Percentiles rank a stretch among this genome's conserved stretches.
Evolutionary conservation across 2,888 invertebrate genomes (phyloP).

Genomic region (Tetropium fuscum): DNA sequence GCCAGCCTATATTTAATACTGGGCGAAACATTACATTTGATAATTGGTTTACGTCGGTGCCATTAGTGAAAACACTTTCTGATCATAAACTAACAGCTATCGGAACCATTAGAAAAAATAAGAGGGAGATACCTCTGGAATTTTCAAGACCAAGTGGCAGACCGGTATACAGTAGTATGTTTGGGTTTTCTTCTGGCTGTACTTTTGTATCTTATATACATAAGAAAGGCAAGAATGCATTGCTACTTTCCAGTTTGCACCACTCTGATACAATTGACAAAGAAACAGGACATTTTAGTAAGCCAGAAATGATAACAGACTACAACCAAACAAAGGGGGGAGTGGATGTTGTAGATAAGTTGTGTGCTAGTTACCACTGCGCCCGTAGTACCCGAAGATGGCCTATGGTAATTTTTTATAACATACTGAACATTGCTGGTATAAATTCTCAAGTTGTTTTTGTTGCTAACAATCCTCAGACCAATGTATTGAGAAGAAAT

Average conservation of each 20-base stretch:
- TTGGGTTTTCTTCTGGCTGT: not conserved
- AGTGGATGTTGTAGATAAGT: not conserved
- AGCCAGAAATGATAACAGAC: conserved; percentile 11
- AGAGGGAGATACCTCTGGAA: not conserved
- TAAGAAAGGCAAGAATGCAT: not conserved
- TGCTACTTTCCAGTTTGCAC: not conserved
- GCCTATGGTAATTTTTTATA: not conserved
- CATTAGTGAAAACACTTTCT: not conserved
- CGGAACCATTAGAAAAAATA: not conserved
- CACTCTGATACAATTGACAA: not conserved
- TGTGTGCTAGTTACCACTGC: not conserved
- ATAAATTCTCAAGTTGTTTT: not conserved
- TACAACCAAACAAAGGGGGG: conserved; percentile 13
- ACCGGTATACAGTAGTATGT: not conserved
- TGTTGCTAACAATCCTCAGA: not conserved
- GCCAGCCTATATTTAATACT: not conserved
- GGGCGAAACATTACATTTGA: not conserved
- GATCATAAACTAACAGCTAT: not conserved
- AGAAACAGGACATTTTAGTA: not conserved
- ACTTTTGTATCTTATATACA: not conserved
- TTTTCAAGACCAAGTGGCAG: not conserved
- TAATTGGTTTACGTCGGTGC: not conserved
- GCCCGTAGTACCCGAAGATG: not conserved
- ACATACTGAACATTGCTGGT: not conserved
- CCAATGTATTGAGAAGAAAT: not conserved